These are phyloP conservation scores for Macrochelys suwanniensis DNA, from an alignment of 2,797 vertebrate genomes.

Conservation along the genomic window DNA sequence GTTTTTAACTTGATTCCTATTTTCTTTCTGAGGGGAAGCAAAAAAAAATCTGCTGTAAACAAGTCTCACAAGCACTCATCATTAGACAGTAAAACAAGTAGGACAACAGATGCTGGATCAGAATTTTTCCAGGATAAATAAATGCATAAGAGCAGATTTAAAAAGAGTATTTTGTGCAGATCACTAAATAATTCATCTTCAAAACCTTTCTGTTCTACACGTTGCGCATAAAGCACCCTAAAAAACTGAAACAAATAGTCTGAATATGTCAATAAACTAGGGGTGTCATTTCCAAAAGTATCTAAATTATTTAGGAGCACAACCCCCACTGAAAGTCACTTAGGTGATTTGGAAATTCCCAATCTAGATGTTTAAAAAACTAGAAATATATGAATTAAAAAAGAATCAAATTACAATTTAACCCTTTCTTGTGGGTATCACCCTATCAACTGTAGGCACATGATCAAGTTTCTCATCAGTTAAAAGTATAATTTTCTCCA, in stretches of 20 bases:
- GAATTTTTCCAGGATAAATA: slow-evolving; percentile 58
- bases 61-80: slow-evolving; percentile 21
- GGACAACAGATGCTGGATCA: slow-evolving; percentile 58
- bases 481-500: not conserved
- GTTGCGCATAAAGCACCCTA: not conserved
- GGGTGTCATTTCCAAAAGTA: not conserved
- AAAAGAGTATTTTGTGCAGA: slow-evolving; percentile 23
- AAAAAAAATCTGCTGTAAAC: slow-evolving; percentile 20
- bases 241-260: slow-evolving; percentile 11
- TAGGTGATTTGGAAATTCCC: not conserved
- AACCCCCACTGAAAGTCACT: not conserved
- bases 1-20: not conserved
- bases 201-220: slow-evolving; percentile 26
- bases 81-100: slow-evolving; percentile 46
- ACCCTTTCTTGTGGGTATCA: not conserved
- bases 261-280: not conserved
- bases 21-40: slow-evolving; percentile 1
- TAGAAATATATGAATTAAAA: not conserved
- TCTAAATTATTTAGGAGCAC: not conserved
- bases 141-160: slow-evolving; percentile 38
- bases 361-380: not conserved
- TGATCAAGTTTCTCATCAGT: not conserved
- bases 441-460: not conserved
- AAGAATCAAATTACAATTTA: not conserved
- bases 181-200: slow-evolving; percentile 42